A percentile compares a stretch with the other conserved stretches of the same genome.
Evolutionary conservation across 2,113 vertebrate species (phyloP).

Genomic region (Ophiodon elongatus): DNA sequence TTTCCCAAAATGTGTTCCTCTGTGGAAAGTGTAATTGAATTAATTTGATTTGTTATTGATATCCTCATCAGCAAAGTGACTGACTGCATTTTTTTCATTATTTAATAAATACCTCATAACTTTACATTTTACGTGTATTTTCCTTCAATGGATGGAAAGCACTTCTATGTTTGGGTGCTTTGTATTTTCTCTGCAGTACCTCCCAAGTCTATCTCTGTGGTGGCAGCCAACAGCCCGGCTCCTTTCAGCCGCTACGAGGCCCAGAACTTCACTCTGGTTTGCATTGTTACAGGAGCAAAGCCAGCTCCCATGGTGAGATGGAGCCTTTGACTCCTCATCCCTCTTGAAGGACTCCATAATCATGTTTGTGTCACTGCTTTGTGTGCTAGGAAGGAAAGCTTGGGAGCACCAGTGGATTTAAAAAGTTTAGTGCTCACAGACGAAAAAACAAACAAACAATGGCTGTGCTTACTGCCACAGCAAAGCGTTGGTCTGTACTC

Average conservation of each 20-base stretch:
- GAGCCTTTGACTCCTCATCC: conserved; percentile 15
- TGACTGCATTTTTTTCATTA: neutral
- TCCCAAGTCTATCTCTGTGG: conserved; percentile 91
- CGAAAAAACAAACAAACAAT: neutral
- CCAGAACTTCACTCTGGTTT: conserved; percentile 96
- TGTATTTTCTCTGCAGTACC: conserved; percentile 84
- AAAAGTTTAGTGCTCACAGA: neutral
- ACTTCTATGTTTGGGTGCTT: neutral
- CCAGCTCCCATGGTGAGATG: conserved; percentile 89
- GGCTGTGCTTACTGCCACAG: neutral
- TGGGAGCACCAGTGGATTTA: conserved; percentile 6
- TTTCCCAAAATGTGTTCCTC: neutral
- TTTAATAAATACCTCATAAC: neutral
- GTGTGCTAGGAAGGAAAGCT: neutral
- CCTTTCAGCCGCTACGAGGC: conserved; percentile 94
- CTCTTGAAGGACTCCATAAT: neutral
- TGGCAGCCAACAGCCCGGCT: conserved; percentile 87
- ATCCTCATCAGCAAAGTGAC: neutral
- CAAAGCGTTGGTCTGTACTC: neutral
- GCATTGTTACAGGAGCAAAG: conserved; percentile 93
- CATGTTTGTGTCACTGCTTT: neutral
- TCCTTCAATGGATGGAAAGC: neutral
- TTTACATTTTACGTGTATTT: neutral
- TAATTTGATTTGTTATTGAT: neutral
- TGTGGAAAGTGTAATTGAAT: neutral